Evolutionary conservation across 2,888 invertebrate genomes (phyloP).

Genomic region (Lycia hirtaria): DNA sequence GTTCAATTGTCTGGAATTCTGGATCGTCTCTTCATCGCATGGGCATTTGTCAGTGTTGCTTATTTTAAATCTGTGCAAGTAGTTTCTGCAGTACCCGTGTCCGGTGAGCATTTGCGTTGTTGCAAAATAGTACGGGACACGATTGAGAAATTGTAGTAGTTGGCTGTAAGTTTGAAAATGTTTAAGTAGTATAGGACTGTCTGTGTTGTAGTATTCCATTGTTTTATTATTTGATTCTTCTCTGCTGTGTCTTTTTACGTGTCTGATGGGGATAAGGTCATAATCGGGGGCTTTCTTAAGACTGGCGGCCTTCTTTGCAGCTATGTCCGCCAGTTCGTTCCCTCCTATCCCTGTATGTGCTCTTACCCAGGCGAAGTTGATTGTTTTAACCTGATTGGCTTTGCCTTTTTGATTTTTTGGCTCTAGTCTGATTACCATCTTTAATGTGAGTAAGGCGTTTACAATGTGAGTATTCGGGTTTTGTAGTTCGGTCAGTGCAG

Average conservation of each 20-base stretch:
- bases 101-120: not conserved
- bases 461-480: not conserved
- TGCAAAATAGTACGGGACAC: not conserved
- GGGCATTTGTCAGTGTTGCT: not conserved
- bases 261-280: not conserved
- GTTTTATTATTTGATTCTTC: not conserved
- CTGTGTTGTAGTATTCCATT: not conserved
- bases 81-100: slow-evolving; percentile 2
- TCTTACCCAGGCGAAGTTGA: slow-evolving; percentile 28
- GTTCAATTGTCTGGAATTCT: not conserved
- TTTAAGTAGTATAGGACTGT: too few relatives aligned
- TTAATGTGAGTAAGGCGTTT: too few relatives aligned
- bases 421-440: too few relatives aligned
- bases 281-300: not conserved
- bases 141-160: not conserved
- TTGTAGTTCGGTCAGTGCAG: slow-evolving; percentile 21
- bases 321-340: slow-evolving; percentile 29
- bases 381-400: too few relatives aligned
- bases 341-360: slow-evolving; percentile 29
- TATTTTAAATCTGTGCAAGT: slow-evolving; percentile 6
- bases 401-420: not conserved
- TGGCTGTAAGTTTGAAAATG: not conserved
- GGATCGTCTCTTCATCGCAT: not conserved
- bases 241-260: not conserved
- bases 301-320: slow-evolving; percentile 21